Evolutionary conservation across 2,888 invertebrate genomes (phyloP), one percentile per base, ranked within the genome.

Genomic region (Phoenoteleia sp.): DNA sequence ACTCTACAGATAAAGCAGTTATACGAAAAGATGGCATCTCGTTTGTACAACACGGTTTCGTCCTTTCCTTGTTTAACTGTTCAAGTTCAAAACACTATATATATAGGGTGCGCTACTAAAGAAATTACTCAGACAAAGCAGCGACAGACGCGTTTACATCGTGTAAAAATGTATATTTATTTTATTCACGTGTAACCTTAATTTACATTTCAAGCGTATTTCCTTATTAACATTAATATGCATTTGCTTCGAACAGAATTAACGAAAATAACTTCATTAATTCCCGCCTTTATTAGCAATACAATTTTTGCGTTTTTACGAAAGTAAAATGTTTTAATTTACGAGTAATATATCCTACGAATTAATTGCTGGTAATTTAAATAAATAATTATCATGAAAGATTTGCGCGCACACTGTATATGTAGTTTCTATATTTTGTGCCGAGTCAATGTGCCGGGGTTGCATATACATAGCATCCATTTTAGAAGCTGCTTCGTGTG

Each of bases 11-110:
- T 56, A 36, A 56, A 71, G 56, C 64, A 47, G 58, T 82, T 71
- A 76, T 71, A 66, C 66, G 76, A 67, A 74, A 82, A 82, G 82
- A 82, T 77, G 76, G 58, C 58, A 60, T 82, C 76, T 60, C 72
- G 52, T 71, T 77, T 54, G 76, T 66, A 58, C 58, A 72, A 72
- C 76, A 58, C 17, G 42, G 49, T 58, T 71, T 64, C 58, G 64
- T 64, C 62, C 69, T 74, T 67, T 67, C 71, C 69, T 81, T 64
- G 62, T 62, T 75, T 64, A 45, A 76, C 64, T 36, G 36, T 66
- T 64, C 54, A 62, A 75, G 33, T 69, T 75, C 60, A 49, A 60
- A 60, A 52, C 23, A 33, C 39, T 47, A 27, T 23, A 42, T 19
- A 58, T 42, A 69, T 36, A 45, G 36, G 58, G 72, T 69, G 60